Percentiles rank a stretch among this genome's conserved stretches.
phyloP scores from a whole-genome alignment of 2,888 invertebrate species.

The Ornithoptera alexandrae region DNA sequence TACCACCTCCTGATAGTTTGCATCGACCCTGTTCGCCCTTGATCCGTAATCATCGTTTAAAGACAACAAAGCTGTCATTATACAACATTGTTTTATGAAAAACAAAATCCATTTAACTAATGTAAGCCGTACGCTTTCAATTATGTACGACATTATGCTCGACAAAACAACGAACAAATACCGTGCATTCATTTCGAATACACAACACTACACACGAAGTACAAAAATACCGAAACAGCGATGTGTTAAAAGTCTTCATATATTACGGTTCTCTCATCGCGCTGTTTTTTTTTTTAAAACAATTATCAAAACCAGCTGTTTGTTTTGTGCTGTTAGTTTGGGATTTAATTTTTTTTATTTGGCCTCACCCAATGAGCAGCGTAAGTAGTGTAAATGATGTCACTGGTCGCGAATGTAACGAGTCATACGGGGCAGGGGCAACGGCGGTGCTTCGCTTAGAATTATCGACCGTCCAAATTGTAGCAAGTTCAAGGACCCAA shows the following conservation, averaged over 20 bases:
- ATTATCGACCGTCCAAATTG: constrained; percentile 76
- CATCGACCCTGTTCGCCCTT: constrained; percentile 21
- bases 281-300: too few relatives aligned
- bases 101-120: constrained; percentile 5
- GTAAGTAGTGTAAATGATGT: constrained; percentile 53
- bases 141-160: constrained; percentile 3
- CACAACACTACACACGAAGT: too few relatives aligned
- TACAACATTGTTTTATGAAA: constrained; percentile 19
- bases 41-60: constrained; percentile 20
- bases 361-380: neutral
- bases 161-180: neutral
- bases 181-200: neutral
- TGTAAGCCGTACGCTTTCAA: constrained; percentile 1
- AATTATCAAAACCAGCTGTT: too few relatives aligned
- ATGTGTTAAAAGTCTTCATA: too few relatives aligned
- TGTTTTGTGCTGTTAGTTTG: neutral
- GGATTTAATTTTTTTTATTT: constrained; percentile 1
- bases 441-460: constrained; percentile 49
- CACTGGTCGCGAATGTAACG: constrained; percentile 52
- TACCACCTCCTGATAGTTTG: constrained; percentile 22
- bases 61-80: constrained; percentile 7
- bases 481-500: constrained; percentile 76
- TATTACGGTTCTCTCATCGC: too few relatives aligned
- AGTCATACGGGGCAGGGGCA: constrained; percentile 45
- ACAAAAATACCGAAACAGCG: too few relatives aligned